phyloP scores from a whole-genome alignment of 2,888 invertebrate species.

The Parnassius apollo region DNA sequence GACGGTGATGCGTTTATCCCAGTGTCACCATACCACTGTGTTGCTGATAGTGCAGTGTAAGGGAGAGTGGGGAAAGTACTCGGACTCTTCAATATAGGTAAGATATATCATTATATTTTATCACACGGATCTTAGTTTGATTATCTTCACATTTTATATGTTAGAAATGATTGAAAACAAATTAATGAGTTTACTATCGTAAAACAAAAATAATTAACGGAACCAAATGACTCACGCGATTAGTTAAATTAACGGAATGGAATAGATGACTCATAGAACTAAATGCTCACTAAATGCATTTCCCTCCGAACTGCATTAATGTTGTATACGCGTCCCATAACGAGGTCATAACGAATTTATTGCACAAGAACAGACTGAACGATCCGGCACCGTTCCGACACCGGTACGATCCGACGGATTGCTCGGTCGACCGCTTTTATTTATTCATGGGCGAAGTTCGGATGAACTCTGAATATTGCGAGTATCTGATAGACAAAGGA shows the following conservation, averaged over 20 bases:
- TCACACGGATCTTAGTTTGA: no score
- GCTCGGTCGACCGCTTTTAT: constrained; percentile 8
- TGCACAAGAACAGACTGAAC: constrained; percentile 1
- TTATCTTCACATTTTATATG: no score
- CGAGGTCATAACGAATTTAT: constrained; percentile 16
- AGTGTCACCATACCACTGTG: no score
- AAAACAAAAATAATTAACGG: background rate
- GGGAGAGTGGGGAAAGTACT: no score
- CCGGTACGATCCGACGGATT: constrained; percentile 7
- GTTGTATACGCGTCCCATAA: constrained; percentile 10
- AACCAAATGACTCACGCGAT: no score
- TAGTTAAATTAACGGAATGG: constrained; percentile 10
- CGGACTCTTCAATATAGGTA: no score
- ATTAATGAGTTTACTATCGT: no score
- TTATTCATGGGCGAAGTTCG: constrained; percentile 12
- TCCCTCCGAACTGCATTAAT: constrained; percentile 2
- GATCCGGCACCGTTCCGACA: constrained; percentile 3
- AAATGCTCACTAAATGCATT: constrained; percentile 6
- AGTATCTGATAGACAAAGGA: constrained; percentile 14
- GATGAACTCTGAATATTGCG: constrained; percentile 7
- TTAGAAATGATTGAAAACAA: no score
- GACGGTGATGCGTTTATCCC: no score
- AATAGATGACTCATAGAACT: constrained; percentile 4
- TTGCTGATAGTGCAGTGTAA: no score
- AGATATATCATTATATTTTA: no score